Evolutionary conservation across 2,888 invertebrate species (phyloP), one percentile per base, ranked within the genome.

Genomic region (Saturnia japonica): DNA sequence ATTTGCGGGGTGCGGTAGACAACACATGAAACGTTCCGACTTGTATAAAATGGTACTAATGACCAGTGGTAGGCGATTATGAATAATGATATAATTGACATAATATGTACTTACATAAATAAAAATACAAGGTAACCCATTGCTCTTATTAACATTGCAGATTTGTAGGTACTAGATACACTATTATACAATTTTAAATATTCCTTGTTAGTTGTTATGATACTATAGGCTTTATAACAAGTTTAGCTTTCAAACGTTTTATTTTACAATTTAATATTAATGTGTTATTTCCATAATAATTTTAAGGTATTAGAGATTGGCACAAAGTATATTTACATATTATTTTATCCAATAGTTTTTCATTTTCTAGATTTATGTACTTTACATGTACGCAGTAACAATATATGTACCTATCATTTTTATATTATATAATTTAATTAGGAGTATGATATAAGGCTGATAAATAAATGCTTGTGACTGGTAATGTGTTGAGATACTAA

Each of bases 371-470:
- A 28, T 3, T 16, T 28, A 28, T 60, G 57, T 12, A 12, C 11
- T 28, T 28, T 28, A 60, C 28, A 28, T 14, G 11, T 14, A 14
- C 28, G 25, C 57, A 28, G n/a, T n/a, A n/a, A n/a, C n/a, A 34
- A 6, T 34, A 6, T 34, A 34, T 60, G 14, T 25, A 57, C 28
- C 14, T 60, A 14, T 25, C 14, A 14, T 60, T 28, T 19, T 28
- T 57, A 25, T 28, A 25, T n/a, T n/a, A n/a, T 25, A 25, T 12
- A 28, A 2, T 28, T 28, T 60, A 11, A 60, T 60, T 60, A 60
- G 57, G 12, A 25, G 57, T 60, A 28, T 60, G 78, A 81, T 72
- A 77, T 75, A 80, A 80, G 79, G 82, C 81, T 81, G 81, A 82
- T 28, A 47, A 19, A 51, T 51, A 77, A 78, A 78, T 78, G 76